Evolutionary conservation across 2,888 invertebrate species (phyloP).

Genomic region (Stratiomys singularior): DNA sequence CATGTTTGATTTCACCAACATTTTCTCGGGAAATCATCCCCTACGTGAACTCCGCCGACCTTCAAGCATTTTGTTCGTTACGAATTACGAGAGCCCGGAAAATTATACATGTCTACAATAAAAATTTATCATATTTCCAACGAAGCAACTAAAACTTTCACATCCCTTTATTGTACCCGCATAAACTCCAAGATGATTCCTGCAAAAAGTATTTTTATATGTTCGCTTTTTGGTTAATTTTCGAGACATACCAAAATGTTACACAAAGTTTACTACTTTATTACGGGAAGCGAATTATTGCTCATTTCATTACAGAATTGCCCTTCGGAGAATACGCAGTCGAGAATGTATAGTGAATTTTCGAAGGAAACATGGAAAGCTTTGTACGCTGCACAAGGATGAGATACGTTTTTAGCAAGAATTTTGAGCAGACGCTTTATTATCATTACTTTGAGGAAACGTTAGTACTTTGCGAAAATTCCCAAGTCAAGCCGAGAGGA

Average conservation of each 20-base stretch:
- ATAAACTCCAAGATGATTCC: not conserved
- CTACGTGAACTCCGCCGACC: too few relatives aligned
- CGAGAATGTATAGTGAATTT: constrained; percentile 9
- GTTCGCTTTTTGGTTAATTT: constrained; percentile 5
- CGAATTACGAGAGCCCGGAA: too few relatives aligned
- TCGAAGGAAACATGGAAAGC: not conserved
- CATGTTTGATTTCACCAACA: too few relatives aligned
- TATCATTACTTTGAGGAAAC: not conserved
- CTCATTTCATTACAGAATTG: constrained; percentile 29
- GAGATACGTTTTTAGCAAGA: too few relatives aligned
- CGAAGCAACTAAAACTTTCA: not conserved
- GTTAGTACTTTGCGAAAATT: not conserved
- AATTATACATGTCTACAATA: not conserved
- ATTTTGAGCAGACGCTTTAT: not conserved
- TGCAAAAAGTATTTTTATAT: not conserved
- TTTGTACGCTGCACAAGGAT: not conserved
- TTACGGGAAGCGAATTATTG: constrained; percentile 23
- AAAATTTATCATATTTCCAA: constrained; percentile 1
- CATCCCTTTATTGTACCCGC: not conserved
- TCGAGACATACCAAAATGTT: constrained; percentile 5
- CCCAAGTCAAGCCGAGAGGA: not conserved
- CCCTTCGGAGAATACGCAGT: not conserved
- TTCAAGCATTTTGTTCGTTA: too few relatives aligned
- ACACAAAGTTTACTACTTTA: constrained; percentile 7
- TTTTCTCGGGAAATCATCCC: too few relatives aligned